Conservation (phyloP, 2,797 vertebrate species). For the Huso huso region DNA sequence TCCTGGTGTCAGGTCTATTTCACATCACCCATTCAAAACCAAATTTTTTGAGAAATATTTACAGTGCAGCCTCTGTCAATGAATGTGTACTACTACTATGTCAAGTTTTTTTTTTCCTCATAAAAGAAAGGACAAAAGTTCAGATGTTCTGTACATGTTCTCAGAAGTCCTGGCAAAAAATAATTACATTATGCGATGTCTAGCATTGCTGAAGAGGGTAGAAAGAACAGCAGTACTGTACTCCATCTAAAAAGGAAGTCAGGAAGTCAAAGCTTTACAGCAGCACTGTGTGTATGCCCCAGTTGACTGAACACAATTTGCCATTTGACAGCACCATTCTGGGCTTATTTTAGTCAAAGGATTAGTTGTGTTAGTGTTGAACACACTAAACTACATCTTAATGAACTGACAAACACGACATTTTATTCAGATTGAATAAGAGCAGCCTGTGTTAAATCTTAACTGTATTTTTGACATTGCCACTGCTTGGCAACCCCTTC, state of each 20-base stretch:
- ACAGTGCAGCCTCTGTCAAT: constrained; percentile 33
- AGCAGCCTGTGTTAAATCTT: constrained; percentile 28
- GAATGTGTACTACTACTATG: constrained; percentile 28
- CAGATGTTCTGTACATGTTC: constrained; percentile 21
- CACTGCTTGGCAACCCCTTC: too few species aligned
- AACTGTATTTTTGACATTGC: neutral
- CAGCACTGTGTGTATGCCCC: constrained; percentile 27
- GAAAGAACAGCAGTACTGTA: constrained; percentile 23
- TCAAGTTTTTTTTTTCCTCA: constrained; percentile 2
- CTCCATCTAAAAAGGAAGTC: constrained; percentile 23
- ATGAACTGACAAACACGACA: constrained; percentile 36
- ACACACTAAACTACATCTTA: constrained; percentile 60
- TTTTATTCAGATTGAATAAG: constrained; percentile 26
- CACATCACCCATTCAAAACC: constrained; percentile 8
- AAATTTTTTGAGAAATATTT: constrained; percentile 8
- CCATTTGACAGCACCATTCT: constrained; percentile 62
- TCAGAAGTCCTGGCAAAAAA: constrained; percentile 25
- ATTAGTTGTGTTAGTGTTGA: constrained; percentile 61
- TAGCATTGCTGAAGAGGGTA: constrained; percentile 5
- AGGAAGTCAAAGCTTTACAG: constrained; percentile 18
- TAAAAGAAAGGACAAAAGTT: constrained; percentile 3
- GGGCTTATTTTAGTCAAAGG: constrained; percentile 64
- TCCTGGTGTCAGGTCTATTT: constrained; percentile 7
- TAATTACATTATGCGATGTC: constrained; percentile 13
- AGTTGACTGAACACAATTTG: constrained; percentile 57